Evolutionary conservation across 2,113 vertebrate species (phyloP), one percentile per base, ranked within the genome.

Genomic region (Dicerorhinus sumatrensis): DNA sequence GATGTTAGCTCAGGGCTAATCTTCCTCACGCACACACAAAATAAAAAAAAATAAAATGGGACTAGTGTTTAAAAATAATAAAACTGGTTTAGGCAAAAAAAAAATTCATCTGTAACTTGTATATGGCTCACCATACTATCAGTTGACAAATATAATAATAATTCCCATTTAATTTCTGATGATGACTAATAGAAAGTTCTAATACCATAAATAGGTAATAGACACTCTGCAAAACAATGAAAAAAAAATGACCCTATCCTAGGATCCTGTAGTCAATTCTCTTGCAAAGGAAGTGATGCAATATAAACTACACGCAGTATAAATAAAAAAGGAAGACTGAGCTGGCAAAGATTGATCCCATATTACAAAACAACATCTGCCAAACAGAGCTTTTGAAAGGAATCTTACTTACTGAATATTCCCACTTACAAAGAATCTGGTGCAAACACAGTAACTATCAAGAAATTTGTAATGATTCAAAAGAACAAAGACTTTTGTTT

Each of bases 261-360:
- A 80, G 58, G 89, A 87, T 82, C 39, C 96, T 92, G 36, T 18
- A 90, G 84, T 81, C 48, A 96, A 93, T 92, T 98, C 82, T 97
- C 98, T 92, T 94, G 96, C 91, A 97, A 17, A 99, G 99, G 98
- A 99, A 99, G 98, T 99, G 98, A 98, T 98, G 97, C 98, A 98
- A 98, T 89, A 97, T 82, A 92, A 97, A 98, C 97, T 96, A 94
- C 98, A 96, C 69, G 96, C 97, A 97, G 97, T 23, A 92, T 79
- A 98, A 98, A 97, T 96, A 97, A 97, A 98, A 92, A 79, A 94
- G 98, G 91, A 97, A 98, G 97, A 91, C 65, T 85, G 46, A 86
- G 97, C 5, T 97, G 98, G 98, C 97, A 97, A 90, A 97, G 96
- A 93, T 36, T 58, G 98, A 97, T 93, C 9, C 95, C 94, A 73